phyloP scores from a whole-genome alignment of 2,113 vertebrate genomes.

The Forbesichthys agassizii region DNA sequence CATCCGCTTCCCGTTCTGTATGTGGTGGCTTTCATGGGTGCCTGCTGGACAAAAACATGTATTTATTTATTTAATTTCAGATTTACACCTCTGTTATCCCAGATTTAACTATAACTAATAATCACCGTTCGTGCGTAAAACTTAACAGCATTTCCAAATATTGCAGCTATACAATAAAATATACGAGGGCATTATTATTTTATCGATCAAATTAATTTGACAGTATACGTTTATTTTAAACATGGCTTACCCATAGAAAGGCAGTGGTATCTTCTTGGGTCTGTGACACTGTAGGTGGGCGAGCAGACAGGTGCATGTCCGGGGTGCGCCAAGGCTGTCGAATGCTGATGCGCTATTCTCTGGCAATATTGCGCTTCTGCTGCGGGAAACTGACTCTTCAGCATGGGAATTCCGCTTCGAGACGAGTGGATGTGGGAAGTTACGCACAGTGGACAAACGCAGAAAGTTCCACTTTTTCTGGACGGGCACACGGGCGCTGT shows the following conservation, averaged over 20 bases:
- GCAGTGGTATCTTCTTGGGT: constrained; percentile 94
- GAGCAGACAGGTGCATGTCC: constrained; percentile 89
- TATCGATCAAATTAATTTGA: background rate
- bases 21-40: constrained; percentile 82
- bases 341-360: constrained; percentile 79
- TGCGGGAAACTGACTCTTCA: constrained; percentile 87
- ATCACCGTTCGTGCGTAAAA: constrained; percentile 21
- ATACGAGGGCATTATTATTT: background rate
- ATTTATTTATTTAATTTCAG: background rate
- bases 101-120: background rate
- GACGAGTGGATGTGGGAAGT: constrained; percentile 92
- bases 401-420: constrained; percentile 81
- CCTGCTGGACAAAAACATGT: constrained; percentile 67
- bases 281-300: constrained; percentile 90
- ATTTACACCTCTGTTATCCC: background rate
- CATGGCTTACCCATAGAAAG: constrained; percentile 88
- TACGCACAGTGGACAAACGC: constrained; percentile 95
- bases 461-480: constrained; percentile 92
- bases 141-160: background rate
- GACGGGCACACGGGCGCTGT: constrained; percentile 85
- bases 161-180: background rate
- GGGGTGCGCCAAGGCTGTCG: constrained; percentile 81
- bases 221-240: background rate
- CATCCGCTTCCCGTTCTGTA: constrained; percentile 96
- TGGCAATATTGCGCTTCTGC: constrained; percentile 87